Conservation (phyloP, 2,113 vertebrate species). For the Caranx melampygus region DNA sequence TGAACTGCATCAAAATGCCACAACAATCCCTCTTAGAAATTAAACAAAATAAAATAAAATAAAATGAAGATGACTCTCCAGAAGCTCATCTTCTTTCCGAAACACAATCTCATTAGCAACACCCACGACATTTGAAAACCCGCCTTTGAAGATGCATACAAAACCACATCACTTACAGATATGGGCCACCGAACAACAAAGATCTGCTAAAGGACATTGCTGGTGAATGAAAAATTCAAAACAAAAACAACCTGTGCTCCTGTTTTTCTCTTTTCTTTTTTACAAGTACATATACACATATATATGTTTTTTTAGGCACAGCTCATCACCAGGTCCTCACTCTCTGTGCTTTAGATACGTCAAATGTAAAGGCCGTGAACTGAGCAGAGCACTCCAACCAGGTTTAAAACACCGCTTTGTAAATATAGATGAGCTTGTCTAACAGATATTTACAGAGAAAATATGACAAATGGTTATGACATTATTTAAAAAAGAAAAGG, state of each 20-base stretch:
- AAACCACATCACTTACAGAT: conserved; percentile 43
- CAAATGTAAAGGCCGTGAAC: conserved; percentile 38
- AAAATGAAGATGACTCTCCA: conserved; percentile 2
- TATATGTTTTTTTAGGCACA: conserved; percentile 10
- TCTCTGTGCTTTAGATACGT: conserved; percentile 78
- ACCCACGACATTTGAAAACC: conserved; percentile 27
- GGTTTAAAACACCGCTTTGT: conserved; percentile 31
- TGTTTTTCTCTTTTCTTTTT: background rate
- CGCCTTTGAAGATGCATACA: conserved; percentile 31
- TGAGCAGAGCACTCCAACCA: conserved; percentile 41
- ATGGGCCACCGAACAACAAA: conserved; percentile 53
- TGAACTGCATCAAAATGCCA: conserved; percentile 12
- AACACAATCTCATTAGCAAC: conserved; percentile 23
- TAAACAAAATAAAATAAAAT: background rate
- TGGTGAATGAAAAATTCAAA: conserved; percentile 66
- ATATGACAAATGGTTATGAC: conserved; percentile 15
- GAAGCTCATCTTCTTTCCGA: background rate
- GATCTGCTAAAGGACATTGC: conserved; percentile 64
- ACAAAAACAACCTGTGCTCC: conserved; percentile 42
- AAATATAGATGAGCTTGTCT: conserved; percentile 24
- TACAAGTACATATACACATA: too few species aligned
- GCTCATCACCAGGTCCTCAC: conserved; percentile 39
- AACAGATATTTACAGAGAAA: conserved; percentile 52
- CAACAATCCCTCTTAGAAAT: conserved; percentile 14
- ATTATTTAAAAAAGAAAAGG: conserved; percentile 8